Percentiles rank a stretch among this genome's conserved stretches.
Evolutionary conservation across 2,113 vertebrate genomes (phyloP).

Genomic region (Ophthalmolycus amberensis): DNA sequence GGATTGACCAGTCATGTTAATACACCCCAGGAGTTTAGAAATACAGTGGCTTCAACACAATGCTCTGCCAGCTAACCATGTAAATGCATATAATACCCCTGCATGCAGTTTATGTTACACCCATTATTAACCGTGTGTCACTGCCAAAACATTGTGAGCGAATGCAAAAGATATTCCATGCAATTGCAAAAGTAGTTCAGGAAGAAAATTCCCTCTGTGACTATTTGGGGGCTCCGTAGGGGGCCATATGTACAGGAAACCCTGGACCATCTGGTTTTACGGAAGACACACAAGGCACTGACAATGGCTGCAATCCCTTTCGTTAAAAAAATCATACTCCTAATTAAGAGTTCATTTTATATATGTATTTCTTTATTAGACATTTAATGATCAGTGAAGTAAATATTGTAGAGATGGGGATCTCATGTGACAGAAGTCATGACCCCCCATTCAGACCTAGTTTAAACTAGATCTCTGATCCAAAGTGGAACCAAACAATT

Average conservation of each 20-base stretch:
- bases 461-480: neutral
- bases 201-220: neutral
- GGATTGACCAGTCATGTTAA: neutral
- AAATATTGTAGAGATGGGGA: neutral
- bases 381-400: neutral
- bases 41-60: neutral
- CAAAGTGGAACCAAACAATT: neutral
- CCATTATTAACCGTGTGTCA: too few relatives aligned
- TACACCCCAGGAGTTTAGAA: neutral
- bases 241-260: neutral
- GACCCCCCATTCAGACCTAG: neutral
- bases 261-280: neutral
- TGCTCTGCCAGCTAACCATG: neutral
- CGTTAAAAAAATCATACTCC: neutral
- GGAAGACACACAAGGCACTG: neutral
- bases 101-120: too few relatives aligned
- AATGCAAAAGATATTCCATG: neutral
- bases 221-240: neutral
- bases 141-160: neutral
- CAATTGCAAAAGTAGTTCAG: neutral
- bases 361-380: neutral
- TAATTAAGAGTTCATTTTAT: neutral
- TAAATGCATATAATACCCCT: neutral
- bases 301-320: neutral
- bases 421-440: neutral